These are phyloP conservation scores for Pristionchus fissidentatus DNA, from an alignment of 2,888 invertebrate species.

Conservation along the genomic window DNA sequence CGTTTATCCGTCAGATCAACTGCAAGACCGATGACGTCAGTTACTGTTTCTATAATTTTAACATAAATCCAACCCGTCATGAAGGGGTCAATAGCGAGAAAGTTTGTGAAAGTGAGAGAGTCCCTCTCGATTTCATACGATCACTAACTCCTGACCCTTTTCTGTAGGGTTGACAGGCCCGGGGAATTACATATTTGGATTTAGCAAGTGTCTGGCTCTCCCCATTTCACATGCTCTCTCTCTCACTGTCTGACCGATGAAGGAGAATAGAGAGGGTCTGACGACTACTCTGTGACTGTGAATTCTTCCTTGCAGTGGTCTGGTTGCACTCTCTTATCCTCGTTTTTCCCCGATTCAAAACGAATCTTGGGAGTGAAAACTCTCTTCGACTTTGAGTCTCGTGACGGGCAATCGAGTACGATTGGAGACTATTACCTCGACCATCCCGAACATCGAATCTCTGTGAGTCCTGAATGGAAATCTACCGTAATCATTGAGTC, in stretches of 20 bases:
- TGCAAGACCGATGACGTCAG: not conserved
- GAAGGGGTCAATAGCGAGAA: too few species aligned
- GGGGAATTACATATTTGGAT: too few species aligned
- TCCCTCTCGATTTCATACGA: too few species aligned
- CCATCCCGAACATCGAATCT: not conserved
- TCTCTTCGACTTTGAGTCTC: not conserved
- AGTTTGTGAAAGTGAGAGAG: too few species aligned
- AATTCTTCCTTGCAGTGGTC: not conserved
- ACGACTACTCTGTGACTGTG: too few species aligned
- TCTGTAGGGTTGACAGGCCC: too few species aligned
- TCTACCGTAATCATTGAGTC: not conserved
- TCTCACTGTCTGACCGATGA: too few species aligned
- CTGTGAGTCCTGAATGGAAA: not conserved
- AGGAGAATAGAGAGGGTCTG: too few species aligned
- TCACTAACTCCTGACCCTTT: too few species aligned
- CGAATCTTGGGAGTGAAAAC: not conserved
- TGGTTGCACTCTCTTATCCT: not conserved
- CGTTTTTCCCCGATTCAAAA: not conserved
- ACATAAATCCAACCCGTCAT: too few species aligned
- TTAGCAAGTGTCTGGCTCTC: too few species aligned
- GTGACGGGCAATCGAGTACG: not conserved
- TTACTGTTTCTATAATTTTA: not conserved
- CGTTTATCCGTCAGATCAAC: not conserved
- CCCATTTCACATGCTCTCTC: too few species aligned
- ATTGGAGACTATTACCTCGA: not conserved